These are phyloP conservation scores for Caenorhabditis latens DNA, from an alignment of 1,140 invertebrate species.

Conservation along the genomic window DNA sequence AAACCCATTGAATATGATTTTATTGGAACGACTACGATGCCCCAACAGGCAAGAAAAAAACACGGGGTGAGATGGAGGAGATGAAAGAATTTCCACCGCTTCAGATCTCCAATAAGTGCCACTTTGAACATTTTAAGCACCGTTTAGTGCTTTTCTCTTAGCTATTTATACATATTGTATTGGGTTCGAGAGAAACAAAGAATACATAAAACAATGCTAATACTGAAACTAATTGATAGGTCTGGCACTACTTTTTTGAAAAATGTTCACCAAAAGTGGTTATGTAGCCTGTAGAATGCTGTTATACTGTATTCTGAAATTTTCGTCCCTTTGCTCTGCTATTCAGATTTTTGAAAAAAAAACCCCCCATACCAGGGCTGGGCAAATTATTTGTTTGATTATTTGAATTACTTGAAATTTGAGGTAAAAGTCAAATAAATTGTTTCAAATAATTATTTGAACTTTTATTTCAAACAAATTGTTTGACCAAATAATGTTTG, in stretches of 20 bases:
- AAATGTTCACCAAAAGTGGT: neutral
- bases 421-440: too few relatives aligned
- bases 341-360: too few relatives aligned
- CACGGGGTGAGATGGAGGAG: neutral
- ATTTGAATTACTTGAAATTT: too few relatives aligned
- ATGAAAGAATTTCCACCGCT: slow-evolving; percentile 55
- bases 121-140: slow-evolving; percentile 55
- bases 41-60: slow-evolving; percentile 18
- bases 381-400: too few relatives aligned
- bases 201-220: slow-evolving; percentile 9
- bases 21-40: slow-evolving; percentile 44
- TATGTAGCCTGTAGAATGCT: neutral
- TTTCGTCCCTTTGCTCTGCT: too few relatives aligned
- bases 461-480: too few relatives aligned
- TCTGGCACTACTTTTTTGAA: neutral
- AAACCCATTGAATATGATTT: slow-evolving; percentile 54
- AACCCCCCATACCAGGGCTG: too few relatives aligned
- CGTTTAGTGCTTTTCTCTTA: slow-evolving; percentile 46
- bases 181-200: slow-evolving; percentile 26
- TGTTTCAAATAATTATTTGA: too few relatives aligned
- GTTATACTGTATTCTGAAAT: too few relatives aligned
- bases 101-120: slow-evolving; percentile 49
- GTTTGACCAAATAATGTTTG: too few relatives aligned
- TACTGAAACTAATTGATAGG: neutral
- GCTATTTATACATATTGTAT: slow-evolving; percentile 33